Evolutionary conservation across 2,113 vertebrate species (phyloP).

Genomic region (Ammodytes marinus): DNA sequence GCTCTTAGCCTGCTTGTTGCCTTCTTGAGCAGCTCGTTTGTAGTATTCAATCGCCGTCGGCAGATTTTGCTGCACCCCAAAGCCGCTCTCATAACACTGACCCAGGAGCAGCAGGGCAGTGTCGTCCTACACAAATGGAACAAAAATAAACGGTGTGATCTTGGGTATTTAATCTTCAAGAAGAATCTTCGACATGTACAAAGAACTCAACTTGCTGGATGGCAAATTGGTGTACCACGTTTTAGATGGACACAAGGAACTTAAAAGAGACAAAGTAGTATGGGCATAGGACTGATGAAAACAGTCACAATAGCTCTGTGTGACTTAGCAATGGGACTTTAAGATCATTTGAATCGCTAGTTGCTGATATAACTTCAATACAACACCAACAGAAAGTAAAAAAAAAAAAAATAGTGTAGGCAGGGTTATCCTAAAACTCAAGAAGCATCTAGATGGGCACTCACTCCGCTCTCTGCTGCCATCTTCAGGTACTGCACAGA

Average conservation of each 20-base stretch:
- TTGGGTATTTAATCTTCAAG: not conserved
- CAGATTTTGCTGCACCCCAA: conserved; percentile 85
- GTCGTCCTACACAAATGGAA: conserved; percentile 84
- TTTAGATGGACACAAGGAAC: not conserved
- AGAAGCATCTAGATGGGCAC: conserved; percentile 65
- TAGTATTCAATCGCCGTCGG: conserved; percentile 85
- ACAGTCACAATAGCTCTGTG: not conserved
- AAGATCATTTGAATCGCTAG: not conserved
- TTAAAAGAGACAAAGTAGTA: not conserved
- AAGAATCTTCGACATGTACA: not conserved
- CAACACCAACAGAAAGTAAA: not conserved
- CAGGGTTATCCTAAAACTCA: not conserved
- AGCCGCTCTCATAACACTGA: conserved; percentile 91
- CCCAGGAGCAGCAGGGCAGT: conserved; percentile 90
- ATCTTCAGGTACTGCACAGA: conserved; percentile 89
- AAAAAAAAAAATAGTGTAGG: not conserved
- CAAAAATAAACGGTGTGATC: conserved; percentile 9
- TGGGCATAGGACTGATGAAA: not conserved
- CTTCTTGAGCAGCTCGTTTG: conserved; percentile 81
- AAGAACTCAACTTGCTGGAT: not conserved
- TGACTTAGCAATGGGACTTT: not conserved
- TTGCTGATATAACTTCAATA: not conserved
- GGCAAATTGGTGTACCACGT: not conserved
- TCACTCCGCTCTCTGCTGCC: conserved; percentile 88
- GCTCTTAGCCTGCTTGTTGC: conserved; percentile 81